Conservation (phyloP, 2,797 vertebrate species). For the Myripristis jacobus region DNA sequence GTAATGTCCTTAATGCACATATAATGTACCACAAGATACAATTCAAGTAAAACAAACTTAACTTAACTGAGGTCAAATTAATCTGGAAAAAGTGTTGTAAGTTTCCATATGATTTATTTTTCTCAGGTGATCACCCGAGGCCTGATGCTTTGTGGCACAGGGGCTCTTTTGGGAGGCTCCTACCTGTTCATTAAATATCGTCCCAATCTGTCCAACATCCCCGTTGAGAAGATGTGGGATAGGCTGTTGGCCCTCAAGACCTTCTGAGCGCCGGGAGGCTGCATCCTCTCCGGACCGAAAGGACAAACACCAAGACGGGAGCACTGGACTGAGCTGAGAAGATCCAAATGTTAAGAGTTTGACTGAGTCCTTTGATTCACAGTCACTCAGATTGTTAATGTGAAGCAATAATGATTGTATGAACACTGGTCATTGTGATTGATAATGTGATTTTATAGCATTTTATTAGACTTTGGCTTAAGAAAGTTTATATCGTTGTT, state of each 20-base stretch:
- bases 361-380: conserved; percentile 33
- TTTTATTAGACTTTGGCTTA: neutral
- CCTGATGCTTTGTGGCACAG: conserved; percentile 79
- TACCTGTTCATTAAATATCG: conserved; percentile 79
- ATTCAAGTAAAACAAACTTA: neutral
- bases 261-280: conserved; percentile 37
- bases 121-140: conserved; percentile 87
- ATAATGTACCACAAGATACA: neutral
- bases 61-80: neutral
- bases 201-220: conserved; percentile 47
- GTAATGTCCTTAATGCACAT: neutral
- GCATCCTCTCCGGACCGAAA: conserved; percentile 13
- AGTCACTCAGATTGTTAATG: conserved; percentile 25
- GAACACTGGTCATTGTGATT: conserved; percentile 19
- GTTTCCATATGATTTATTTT: conserved; percentile 1
- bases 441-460: conserved; percentile 6
- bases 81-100: neutral
- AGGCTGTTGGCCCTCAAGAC: conserved; percentile 66
- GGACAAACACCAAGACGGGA: neutral
- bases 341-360: conserved; percentile 24
- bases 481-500: too few relatives aligned
- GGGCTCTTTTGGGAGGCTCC: conserved; percentile 70
- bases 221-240: conserved; percentile 77
- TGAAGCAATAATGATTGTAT: neutral
- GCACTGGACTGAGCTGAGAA: conserved; percentile 17